phyloP scores from a whole-genome alignment of 53 echinoderm and acorn worm species.

The Stichopus horrens region DNA sequence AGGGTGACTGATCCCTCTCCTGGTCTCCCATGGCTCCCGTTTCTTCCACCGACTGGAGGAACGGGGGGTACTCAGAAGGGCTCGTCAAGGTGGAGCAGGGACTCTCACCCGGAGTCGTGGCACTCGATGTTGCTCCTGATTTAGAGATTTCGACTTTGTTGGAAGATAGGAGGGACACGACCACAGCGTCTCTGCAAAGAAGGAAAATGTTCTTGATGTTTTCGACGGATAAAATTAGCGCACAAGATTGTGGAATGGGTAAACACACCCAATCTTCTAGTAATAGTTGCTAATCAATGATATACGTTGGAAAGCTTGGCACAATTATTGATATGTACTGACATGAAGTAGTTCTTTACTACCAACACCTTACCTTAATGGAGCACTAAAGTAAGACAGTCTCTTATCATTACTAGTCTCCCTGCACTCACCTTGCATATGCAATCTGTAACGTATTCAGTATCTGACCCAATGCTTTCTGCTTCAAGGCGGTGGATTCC shows the following conservation, averaged over 20 bases:
- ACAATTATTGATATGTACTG: too few species aligned
- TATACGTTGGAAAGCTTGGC: too few species aligned
- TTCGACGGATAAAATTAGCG: too few species aligned
- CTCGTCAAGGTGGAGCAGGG: conserved; percentile 70
- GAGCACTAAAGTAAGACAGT: not conserved
- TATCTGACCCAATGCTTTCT: conserved; percentile 82
- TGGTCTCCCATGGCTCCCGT: conserved; percentile 42
- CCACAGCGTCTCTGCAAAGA: conserved; percentile 78
- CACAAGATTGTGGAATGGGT: too few species aligned
- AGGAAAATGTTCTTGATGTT: too few species aligned
- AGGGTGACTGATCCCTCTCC: conserved; percentile 1
- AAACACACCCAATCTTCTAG: too few species aligned
- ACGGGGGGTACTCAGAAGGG: conserved; percentile 49
- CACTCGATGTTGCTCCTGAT: conserved; percentile 64
- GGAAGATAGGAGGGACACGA: conserved; percentile 81
- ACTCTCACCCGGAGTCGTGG: conserved; percentile 77
- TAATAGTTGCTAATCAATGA: too few species aligned
- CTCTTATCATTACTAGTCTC: not conserved
- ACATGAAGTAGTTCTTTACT: too few species aligned
- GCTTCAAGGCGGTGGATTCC: conserved; percentile 74
- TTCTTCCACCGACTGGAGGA: conserved; percentile 18
- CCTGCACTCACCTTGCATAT: conserved; percentile 74
- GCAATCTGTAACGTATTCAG: conserved; percentile 90
- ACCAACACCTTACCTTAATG: not conserved
- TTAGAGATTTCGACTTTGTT: conserved; percentile 68